phyloP scores from a whole-genome alignment of 2,888 invertebrate genomes.

The Gerris lacustris region DNA sequence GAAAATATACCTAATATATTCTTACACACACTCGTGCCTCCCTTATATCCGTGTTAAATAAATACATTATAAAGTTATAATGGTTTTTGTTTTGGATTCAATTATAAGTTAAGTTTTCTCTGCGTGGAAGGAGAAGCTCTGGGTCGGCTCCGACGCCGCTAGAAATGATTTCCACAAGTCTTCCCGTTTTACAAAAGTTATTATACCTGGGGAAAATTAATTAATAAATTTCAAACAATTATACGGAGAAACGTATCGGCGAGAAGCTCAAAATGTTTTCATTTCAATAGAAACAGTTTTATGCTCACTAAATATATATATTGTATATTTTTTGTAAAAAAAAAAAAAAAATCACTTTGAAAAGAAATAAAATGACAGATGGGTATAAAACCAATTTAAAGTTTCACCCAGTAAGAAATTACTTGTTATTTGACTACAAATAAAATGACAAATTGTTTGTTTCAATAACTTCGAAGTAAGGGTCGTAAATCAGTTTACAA shows the following conservation, averaged over 20 bases:
- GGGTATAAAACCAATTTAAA: too few species aligned
- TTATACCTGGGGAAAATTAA: background rate
- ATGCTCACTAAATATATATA: too few species aligned
- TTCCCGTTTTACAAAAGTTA: background rate
- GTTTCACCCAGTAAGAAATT: too few species aligned
- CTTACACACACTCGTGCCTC: background rate
- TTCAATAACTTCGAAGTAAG: too few species aligned
- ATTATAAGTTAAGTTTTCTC: background rate
- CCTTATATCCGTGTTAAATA: background rate
- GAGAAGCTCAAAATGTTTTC: too few species aligned
- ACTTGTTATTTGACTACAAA: too few species aligned
- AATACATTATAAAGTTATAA: slow-evolving; percentile 5
- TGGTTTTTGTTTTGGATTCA: slow-evolving; percentile 3
- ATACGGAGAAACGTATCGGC: background rate
- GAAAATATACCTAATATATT: slow-evolving; percentile 1
- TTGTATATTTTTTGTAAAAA: too few species aligned
- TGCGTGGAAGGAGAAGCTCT: background rate
- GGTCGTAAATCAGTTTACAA: too few species aligned
- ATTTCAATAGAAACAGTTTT: too few species aligned
- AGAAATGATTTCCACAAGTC: background rate
- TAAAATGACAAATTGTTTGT: too few species aligned
- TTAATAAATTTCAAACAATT: background rate
- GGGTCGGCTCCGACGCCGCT: background rate
- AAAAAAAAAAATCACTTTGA: too few species aligned
- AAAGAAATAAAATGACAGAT: too few species aligned